phyloP scores from a whole-genome alignment of 2,797 vertebrate genomes.

The Hippocampus kuda region DNA sequence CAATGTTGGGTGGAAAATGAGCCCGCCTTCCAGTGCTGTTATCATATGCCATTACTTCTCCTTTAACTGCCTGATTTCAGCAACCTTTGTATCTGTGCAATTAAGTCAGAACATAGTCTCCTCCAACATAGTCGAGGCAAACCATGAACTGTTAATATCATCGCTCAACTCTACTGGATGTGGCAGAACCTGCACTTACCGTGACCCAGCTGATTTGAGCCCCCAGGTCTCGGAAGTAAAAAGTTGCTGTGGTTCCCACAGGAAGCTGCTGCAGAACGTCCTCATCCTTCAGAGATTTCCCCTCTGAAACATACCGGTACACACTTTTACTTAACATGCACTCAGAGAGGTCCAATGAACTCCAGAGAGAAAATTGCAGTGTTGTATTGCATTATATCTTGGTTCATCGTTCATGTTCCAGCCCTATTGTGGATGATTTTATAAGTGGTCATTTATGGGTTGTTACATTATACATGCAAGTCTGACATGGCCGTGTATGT shows the following conservation, averaged over 20 bases:
- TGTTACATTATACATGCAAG: not conserved
- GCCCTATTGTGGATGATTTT: too few species aligned
- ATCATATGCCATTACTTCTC: too few species aligned
- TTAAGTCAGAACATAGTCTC: not conserved
- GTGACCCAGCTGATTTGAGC: conserved; percentile 98
- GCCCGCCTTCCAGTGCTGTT: too few species aligned
- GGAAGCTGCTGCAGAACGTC: conserved; percentile 88
- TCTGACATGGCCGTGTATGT: too few species aligned
- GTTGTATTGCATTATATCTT: not conserved
- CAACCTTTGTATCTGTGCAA: not conserved
- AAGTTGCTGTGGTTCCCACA: conserved; percentile 88
- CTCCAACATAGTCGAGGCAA: not conserved
- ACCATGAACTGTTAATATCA: not conserved
- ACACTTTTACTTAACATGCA: not conserved
- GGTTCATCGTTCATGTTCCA: not conserved
- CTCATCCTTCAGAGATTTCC: conserved; percentile 88
- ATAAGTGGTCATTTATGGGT: not conserved
- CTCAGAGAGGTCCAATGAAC: not conserved
- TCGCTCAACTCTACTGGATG: not conserved
- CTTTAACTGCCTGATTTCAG: not conserved
- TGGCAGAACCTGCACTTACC: conserved; percentile 59
- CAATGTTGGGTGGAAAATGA: too few species aligned
- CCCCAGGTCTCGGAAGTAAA: conserved; percentile 91
- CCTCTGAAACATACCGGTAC: conserved; percentile 66
- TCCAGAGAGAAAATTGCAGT: not conserved